A percentile compares a stretch with the other conserved stretches of the same genome.
Evolutionary conservation across 2,113 vertebrate species (phyloP).

Genomic region (Aplodontia rufa): DNA sequence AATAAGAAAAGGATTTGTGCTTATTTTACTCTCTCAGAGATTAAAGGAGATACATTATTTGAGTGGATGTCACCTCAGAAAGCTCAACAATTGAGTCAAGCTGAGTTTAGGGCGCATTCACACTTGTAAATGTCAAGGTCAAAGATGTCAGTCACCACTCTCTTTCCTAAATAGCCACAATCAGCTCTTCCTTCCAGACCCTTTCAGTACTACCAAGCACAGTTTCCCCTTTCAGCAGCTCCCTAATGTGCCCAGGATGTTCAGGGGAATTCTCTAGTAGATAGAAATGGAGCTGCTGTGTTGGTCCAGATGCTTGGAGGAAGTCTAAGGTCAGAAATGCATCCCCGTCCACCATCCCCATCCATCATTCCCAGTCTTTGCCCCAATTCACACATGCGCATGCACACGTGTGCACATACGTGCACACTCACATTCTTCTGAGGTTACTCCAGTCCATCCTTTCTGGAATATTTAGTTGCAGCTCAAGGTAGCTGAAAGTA

Average conservation of each 20-base stretch:
- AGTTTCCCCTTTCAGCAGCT: neutral
- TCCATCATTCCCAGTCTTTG: neutral
- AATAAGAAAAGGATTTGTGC: slow-evolving; percentile 62
- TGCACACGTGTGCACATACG: neutral
- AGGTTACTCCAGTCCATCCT: neutral
- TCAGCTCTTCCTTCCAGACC: neutral
- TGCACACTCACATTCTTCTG: too few species aligned
- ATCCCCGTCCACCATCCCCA: neutral
- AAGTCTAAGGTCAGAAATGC: neutral
- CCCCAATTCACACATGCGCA: too few species aligned
- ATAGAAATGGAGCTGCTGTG: neutral
- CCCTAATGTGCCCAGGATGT: neutral
- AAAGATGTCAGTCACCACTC: neutral
- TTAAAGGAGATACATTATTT: neutral
- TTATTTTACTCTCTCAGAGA: slow-evolving; percentile 8
- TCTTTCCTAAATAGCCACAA: neutral
- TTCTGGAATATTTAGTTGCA: neutral
- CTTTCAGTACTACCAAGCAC: neutral
- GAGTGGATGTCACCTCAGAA: slow-evolving; percentile 27
- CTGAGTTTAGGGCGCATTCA: neutral
- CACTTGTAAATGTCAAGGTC: slow-evolving; percentile 17
- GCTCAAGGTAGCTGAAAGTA: neutral
- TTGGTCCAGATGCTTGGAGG: neutral
- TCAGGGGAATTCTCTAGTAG: neutral
- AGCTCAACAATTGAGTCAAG: slow-evolving; percentile 7